Conservation (phyloP, 2,888 invertebrate species). For the Drosophila leonis region DNA sequence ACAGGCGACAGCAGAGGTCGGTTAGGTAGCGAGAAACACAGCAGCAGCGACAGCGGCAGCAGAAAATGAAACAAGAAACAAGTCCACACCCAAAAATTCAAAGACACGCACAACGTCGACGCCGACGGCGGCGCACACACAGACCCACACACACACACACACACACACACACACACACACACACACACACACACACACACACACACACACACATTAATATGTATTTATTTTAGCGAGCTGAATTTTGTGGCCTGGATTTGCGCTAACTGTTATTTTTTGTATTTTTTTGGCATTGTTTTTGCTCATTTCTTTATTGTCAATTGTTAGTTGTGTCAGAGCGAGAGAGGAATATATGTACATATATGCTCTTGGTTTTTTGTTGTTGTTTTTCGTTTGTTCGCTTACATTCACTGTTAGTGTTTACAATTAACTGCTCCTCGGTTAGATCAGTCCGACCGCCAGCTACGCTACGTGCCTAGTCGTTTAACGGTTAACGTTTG, state of each 20-base stretch:
- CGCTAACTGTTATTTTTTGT: constrained; percentile 46
- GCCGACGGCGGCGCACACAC: constrained; percentile 41
- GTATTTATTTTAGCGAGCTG: constrained; percentile 53
- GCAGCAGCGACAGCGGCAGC: constrained; percentile 17
- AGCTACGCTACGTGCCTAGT: constrained; percentile 6
- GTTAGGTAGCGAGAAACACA: constrained; percentile 26
- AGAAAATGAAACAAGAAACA: constrained; percentile 75
- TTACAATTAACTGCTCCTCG: constrained; percentile 24
- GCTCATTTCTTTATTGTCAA: constrained; percentile 27
- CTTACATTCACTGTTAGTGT: constrained; percentile 55
- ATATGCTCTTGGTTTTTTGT: background rate
- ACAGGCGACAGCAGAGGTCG: background rate
- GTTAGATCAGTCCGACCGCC: constrained; percentile 20
- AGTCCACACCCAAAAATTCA: constrained; percentile 83
- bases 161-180: constrained; percentile 22
- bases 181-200: constrained; percentile 39
- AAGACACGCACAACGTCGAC: constrained; percentile 73
- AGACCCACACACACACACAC: constrained; percentile 23
- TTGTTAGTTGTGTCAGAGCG: constrained; percentile 4
- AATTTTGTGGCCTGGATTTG: constrained; percentile 64
- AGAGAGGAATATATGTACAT: background rate
- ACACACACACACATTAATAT: constrained; percentile 36
- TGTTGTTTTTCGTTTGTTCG: constrained; percentile 11
- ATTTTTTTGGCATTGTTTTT: constrained; percentile 32
- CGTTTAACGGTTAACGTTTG: constrained; percentile 15